Evolutionary conservation across 2,113 vertebrate species (phyloP).

Genomic region (Cyprinodon tularosa): DNA sequence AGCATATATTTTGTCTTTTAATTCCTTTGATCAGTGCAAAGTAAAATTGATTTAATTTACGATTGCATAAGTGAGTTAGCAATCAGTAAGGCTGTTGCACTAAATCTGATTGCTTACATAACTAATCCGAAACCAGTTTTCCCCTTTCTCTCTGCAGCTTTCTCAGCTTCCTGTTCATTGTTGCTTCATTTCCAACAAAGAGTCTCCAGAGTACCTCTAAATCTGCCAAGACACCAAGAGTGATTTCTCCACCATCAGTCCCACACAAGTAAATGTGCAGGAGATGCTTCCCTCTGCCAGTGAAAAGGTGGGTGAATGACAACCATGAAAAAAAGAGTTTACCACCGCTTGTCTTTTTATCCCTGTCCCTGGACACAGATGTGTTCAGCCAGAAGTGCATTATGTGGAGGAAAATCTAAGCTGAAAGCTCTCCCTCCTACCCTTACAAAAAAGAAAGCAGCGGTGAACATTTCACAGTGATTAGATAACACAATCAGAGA

Average conservation of each 20-base stretch:
- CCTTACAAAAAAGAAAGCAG: constrained; percentile 12
- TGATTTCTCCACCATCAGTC: constrained; percentile 61
- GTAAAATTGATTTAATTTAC: constrained; percentile 17
- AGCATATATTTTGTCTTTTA: neutral
- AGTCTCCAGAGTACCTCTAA: constrained; percentile 45
- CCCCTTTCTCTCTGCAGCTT: constrained; percentile 12
- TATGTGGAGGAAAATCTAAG: constrained; percentile 35
- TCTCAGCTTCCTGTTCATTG: constrained; percentile 37
- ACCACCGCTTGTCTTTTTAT: constrained; percentile 40
- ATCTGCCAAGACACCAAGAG: constrained; percentile 60
- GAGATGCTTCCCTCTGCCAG: constrained; percentile 64
- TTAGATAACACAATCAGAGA: constrained; percentile 15
- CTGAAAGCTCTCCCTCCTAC: constrained; percentile 34
- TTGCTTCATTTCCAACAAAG: constrained; percentile 45
- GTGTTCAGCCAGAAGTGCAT: constrained; percentile 37
- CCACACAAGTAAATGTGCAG: constrained; percentile 56
- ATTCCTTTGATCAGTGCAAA: constrained; percentile 21
- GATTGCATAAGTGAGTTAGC: constrained; percentile 36
- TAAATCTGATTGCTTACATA: constrained; percentile 65
- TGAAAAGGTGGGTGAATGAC: constrained; percentile 63
- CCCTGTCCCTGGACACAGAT: constrained; percentile 22
- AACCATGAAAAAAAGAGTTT: constrained; percentile 48
- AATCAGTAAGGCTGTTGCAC: constrained; percentile 25
- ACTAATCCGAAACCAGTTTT: constrained; percentile 55
- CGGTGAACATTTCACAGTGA: constrained; percentile 9